A percentile compares a stretch with the other conserved stretches of the same genome.
These are phyloP conservation scores for Cataglyphis livida DNA, from an alignment of 2,888 invertebrate genomes.

Conservation along the genomic window DNA sequence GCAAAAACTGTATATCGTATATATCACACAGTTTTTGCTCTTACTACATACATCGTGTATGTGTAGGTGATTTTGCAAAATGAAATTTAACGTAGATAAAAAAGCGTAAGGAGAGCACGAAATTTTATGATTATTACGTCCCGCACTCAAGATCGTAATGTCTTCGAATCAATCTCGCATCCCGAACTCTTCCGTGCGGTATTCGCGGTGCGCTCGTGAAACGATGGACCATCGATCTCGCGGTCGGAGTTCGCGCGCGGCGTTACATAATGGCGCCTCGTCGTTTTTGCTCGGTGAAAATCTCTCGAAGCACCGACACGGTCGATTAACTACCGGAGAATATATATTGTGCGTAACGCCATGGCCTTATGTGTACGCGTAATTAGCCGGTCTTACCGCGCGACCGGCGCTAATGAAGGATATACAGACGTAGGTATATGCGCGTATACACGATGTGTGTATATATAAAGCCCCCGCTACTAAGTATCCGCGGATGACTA, in stretches of 20 bases:
- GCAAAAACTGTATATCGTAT: conserved; percentile 6
- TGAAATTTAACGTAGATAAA: conserved; percentile 31
- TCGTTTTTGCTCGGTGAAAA: conserved; percentile 40
- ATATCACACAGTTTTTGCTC: not conserved
- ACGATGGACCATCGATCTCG: conserved; percentile 54
- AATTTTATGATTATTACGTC: conserved; percentile 43
- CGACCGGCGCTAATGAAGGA: conserved; percentile 80
- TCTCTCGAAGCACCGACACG: conserved; percentile 27
- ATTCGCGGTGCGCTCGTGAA: conserved; percentile 28
- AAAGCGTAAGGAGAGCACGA: conserved; percentile 26
- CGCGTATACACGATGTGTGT: conserved; percentile 21
- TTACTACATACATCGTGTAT: too few species aligned
- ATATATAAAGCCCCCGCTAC: conserved; percentile 56
- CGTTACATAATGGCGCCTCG: conserved; percentile 48
- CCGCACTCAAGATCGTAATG: conserved; percentile 16
- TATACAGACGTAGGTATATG: conserved; percentile 53
- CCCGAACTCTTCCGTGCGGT: conserved; percentile 33
- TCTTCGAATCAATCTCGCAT: conserved; percentile 41
- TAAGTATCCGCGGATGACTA: conserved; percentile 80
- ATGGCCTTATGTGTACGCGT: conserved; percentile 69
- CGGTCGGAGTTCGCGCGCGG: conserved; percentile 53
- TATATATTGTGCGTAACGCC: conserved; percentile 68
- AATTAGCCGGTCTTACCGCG: conserved; percentile 78
- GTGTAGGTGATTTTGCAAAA: conserved; percentile 4
- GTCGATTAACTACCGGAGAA: conserved; percentile 61